These are phyloP conservation scores for Polylopha cassiicola DNA, from an alignment of 2,888 invertebrate species.

Conservation along the genomic window DNA sequence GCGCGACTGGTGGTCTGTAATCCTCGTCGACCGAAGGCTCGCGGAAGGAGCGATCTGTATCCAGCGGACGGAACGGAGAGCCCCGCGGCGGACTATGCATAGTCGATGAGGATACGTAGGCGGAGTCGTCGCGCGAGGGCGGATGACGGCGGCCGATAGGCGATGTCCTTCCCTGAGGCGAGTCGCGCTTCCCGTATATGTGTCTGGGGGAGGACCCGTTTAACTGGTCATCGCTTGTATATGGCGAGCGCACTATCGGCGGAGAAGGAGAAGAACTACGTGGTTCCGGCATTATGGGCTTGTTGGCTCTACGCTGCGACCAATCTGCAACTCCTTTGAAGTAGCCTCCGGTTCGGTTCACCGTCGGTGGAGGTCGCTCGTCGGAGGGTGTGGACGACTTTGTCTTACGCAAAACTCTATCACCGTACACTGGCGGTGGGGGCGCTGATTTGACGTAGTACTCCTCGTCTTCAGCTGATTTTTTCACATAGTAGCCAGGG, in stretches of 20 bases:
- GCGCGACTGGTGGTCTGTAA: slow-evolving; percentile 78
- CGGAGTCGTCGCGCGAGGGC: slow-evolving; percentile 76
- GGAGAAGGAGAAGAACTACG: slow-evolving; percentile 68
- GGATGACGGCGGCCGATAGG: slow-evolving; percentile 66
- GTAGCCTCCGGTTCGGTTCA: slow-evolving; percentile 73
- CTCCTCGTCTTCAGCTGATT: slow-evolving; percentile 66
- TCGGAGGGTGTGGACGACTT: slow-evolving; percentile 75
- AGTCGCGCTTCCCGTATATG: slow-evolving; percentile 64
- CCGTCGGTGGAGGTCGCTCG: slow-evolving; percentile 61
- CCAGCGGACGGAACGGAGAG: slow-evolving; percentile 69
- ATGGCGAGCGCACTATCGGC: slow-evolving; percentile 61
- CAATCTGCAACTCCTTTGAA: slow-evolving; percentile 88
- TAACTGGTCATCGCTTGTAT: slow-evolving; percentile 59
- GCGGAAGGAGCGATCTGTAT: slow-evolving; percentile 63
- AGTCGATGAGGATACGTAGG: slow-evolving; percentile 75
- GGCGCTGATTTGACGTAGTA: slow-evolving; percentile 68
- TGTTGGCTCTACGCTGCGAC: slow-evolving; percentile 81
- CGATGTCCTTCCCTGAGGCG: slow-evolving; percentile 62
- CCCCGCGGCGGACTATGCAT: slow-evolving; percentile 76
- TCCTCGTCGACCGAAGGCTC: slow-evolving; percentile 73
- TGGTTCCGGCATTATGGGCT: slow-evolving; percentile 72
- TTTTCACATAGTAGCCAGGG: slow-evolving; percentile 87
- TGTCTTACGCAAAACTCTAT: slow-evolving; percentile 68
- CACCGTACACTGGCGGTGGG: slow-evolving; percentile 65
- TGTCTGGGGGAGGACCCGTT: slow-evolving; percentile 62